Base-by-base conservation (phyloP, 2,797 vertebrate species). In the Loris lydekkerianus region DNA sequence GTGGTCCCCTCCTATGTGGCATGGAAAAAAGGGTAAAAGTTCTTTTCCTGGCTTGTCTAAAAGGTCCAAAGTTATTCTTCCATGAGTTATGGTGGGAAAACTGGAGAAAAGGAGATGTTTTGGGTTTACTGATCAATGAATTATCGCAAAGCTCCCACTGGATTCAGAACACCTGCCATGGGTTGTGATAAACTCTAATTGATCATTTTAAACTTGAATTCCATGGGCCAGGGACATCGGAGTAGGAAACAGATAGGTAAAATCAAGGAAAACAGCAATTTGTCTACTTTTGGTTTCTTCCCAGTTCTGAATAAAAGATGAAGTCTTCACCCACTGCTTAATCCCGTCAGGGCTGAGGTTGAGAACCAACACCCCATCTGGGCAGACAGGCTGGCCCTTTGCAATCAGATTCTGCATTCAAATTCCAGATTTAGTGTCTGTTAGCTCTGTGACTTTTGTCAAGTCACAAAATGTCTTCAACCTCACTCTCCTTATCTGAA, bases 201-300 rank as follows among this genome's bases (percentile, higher is more conserved):
- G 63, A 49, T 34, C 37, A 13, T 70, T n/a, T 76, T 81, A 70
- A 70, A 76, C 46, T 86, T 53, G 10, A 63, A 18, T 61, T 58
- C 72, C 27, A 34, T 18, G 17, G 25, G 1, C 25, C 31, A 37
- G 40, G n/a, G 73, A 67, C 15, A 72, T n/a, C n/a, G 34, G 27
- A 69, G 23, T 11, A 53, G 58, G 63, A 88, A 80, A 49, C 13
- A 61, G 49, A 10, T 61, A 70, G 4, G 15, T 37, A 29, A 46
- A 56, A 80, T 63, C 49, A 40, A 65, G 10, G 21, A 10, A 31
- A 67, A 73, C 31, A 17, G 3, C 23, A 61, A 15, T 69, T 67
- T 80, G 61, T 61, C 31, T n/a, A 80, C 23, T 34, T 85, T 86
- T 11, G 29, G 9, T 65, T 92, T 70, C 80, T 94, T 27, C 60